Evolutionary conservation across 2,888 invertebrate genomes (phyloP), one percentile per base, ranked within the genome.

Genomic region (Lochmaea crataegi): DNA sequence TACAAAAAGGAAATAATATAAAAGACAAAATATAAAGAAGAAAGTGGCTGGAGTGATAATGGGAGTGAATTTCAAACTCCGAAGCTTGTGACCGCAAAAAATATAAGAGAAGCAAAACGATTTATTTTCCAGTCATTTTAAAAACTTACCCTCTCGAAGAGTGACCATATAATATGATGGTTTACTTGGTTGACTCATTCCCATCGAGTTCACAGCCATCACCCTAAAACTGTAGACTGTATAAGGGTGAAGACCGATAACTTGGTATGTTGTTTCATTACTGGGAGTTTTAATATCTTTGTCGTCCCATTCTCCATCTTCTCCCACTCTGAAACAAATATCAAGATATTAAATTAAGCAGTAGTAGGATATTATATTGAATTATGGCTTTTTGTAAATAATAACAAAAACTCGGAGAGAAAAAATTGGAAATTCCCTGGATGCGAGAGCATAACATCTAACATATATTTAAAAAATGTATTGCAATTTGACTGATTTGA

Each of bases 161-260:
- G 93, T 93, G 79, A 93, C 90, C 88, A 92, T 92, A 86, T 91
- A 92, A 87, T 92, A 93, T 71, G 93, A 92, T 83, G 91, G 90
- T 84, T 90, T 90, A 86, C 92, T 91, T 78, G 92, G 91, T 74
- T 88, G 88, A 85, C 93, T 93, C 75, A 89, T 87, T 78, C 94
- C 94, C 87, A 92, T 89, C 76, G 89, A 90, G 86, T 94, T 94
- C 73, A 92, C 92, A 65, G 93, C 93, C 80, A 90, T 86, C 78
- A 94, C 90, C 72, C 92, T 89, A 87, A 94, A 93, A 83, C 92
- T 92, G 88, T 94, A 94, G 72, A 93, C 92, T 65, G 92, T 94
- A 87, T 91, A 94, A 64, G 94, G 94, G 78, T 89, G 88, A 79
- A 94, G 88, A 74, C 89, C 89, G 77, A 89, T 89, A 83, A 94